Base-by-base conservation (phyloP, 1,140 invertebrate genomes). In the Phymastichus coffea region DNA sequence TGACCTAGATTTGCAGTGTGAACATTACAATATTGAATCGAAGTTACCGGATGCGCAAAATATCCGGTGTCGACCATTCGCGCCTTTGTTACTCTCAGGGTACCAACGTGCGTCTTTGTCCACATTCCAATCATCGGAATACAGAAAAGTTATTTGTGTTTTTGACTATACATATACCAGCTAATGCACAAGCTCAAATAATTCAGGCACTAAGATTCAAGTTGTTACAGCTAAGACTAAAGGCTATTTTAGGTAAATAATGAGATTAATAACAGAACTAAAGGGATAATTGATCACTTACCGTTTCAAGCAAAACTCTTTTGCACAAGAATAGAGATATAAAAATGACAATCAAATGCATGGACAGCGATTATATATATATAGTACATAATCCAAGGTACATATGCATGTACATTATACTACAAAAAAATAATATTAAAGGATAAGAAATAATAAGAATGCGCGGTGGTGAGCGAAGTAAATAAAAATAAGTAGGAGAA, bases 241-340 rank as follows among this genome's bases (percentile, higher is more conserved):
- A 19, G 6, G 7, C 41, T 44, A 25, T 25, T 35, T 3, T 26
- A 52, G 7, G 17, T 8, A 14, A 25, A 9, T 10, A 57, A 33
- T 47, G 15, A 28, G 3, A 37, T 17, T 28, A 28, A 37, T 26
- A 46, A 46, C 22, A 19, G 25, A 54, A 30, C 41, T 35, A 28
- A 43, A 40, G 12, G 48, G 35, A 4, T 61, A 63, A 67, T 65
- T 63, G 33, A 64, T 71, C 61, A 76, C 73, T 74, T 73, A 73
- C 73, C 71, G 67, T 75, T 15, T 19, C 56, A 69, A 70, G 63
- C 63, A 69, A 72, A 73, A 64, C 48, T 48, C n/a, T 15, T 23
- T 28, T 48, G 26, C 46, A 30, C 17, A 48, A 17, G 30, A 30
- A 40, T 3, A 30, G 17, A 43, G 14, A 30, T 15, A 1, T 1